phyloP scores from a whole-genome alignment of 2,888 invertebrate species.

The Hermaeophaga mercurialis region DNA sequence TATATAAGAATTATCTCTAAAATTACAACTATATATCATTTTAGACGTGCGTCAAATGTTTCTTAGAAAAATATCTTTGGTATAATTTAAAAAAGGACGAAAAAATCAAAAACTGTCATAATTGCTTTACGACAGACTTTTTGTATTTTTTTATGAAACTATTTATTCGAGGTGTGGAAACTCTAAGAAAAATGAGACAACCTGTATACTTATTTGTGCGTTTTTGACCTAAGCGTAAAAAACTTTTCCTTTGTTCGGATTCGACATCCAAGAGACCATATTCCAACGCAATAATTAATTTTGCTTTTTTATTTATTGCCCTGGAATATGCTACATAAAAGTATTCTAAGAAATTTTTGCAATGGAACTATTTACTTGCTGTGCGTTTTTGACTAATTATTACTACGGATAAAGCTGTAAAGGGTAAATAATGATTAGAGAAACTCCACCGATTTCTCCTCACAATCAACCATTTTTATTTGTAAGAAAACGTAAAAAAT shows the following conservation, averaged over 20 bases:
- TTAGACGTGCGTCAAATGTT: neutral
- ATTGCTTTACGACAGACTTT: no score
- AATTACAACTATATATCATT: constrained; percentile 1
- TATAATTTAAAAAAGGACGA: no score
- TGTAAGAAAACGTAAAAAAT: no score
- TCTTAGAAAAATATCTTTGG: no score
- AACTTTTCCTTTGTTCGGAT: neutral
- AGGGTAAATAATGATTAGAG: no score
- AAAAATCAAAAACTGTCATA: no score
- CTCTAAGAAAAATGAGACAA: neutral
- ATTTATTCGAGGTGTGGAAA: no score
- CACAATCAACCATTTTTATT: no score
- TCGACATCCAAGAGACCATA: neutral
- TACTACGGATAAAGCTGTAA: constrained; percentile 1
- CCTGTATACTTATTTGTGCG: neutral
- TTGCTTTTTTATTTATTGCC: neutral
- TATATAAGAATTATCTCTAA: neutral
- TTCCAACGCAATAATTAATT: neutral
- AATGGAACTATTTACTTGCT: neutral
- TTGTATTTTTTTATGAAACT: no score
- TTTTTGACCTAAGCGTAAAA: constrained; percentile 1
- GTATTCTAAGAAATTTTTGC: neutral
- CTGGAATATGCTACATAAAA: neutral
- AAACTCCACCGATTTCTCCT: no score
- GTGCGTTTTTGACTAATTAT: constrained; percentile 16